Evolutionary conservation across 2,888 invertebrate genomes (phyloP), one percentile per base, ranked within the genome.

Genomic region (Cataglyphis cursor): DNA sequence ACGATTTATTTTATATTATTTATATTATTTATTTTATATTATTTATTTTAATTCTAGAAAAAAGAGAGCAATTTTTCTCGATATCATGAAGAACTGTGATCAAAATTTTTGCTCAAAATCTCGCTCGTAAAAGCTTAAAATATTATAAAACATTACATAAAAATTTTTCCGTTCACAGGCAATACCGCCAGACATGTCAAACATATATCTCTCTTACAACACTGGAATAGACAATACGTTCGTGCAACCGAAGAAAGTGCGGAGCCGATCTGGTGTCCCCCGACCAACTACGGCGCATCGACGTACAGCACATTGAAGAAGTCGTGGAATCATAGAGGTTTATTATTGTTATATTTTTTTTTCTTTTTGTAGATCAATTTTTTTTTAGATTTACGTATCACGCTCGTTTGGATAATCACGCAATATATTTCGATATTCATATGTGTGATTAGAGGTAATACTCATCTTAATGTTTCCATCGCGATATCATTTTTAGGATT

Each of bases 191-290:
- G 97, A 97, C 92, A 94, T 97, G 62, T 97, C 97, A 0, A 96
- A 96, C 89, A 96, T 97, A 10, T 97, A 97, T 95, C 95, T 97
- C 51, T 96, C 96, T 41, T 97, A 97, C 90, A 96, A 96, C 78
- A 95, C 95, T 44, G 96, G 93, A 38, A 83, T 90, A 48, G 93
- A 93, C 76, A 92, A 86, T 83, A 95, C 96, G 66, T 95, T 95
- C n/a, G 95, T 95, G 92, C 96, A 95, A 95, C 96, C 95, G 91
- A 96, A 95, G 95, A 96, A 94, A 87, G 95, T 90, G 57, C 95
- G 92, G 94, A 95, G 95, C 48, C 95, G 96, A 84, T 96, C 96
- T 0, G 96, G 96, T 9, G 95, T 95, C 24, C 96, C 96, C 8
- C 93, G 96, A 84, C 96, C 96, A 48, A 96, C 96, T 6, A 96